These are phyloP conservation scores for Patella caerulea DNA, from an alignment of 2,888 invertebrate species.

Conservation along the genomic window DNA sequence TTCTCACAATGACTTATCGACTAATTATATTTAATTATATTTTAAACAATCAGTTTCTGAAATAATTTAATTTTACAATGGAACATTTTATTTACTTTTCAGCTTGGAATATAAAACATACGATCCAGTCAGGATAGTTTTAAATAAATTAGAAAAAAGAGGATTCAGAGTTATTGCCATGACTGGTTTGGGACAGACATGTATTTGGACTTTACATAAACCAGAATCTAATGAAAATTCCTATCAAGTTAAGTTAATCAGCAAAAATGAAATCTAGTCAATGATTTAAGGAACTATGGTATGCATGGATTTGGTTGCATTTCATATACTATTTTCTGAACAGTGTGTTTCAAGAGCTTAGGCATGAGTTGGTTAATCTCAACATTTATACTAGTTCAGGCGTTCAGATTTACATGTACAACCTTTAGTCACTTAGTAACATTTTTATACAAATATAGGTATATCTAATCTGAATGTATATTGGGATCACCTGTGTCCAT, in stretches of 20 bases:
- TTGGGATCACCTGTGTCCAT: too few relatives aligned
- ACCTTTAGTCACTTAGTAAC: too few relatives aligned
- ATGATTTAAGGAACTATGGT: too few relatives aligned
- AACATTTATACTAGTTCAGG: too few relatives aligned
- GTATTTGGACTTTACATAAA: slow-evolving; percentile 74
- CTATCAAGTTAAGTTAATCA: background rate
- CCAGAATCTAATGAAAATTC: slow-evolving; percentile 23
- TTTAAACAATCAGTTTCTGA: background rate
- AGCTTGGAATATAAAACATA: slow-evolving; percentile 69
- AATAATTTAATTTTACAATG: background rate
- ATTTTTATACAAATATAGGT: too few relatives aligned
- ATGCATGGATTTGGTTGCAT: too few relatives aligned
- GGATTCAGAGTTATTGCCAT: slow-evolving; percentile 72
- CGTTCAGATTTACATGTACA: too few relatives aligned
- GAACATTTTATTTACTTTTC: slow-evolving; percentile 32
- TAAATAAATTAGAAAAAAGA: slow-evolving; percentile 71
- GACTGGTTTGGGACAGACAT: slow-evolving; percentile 74
- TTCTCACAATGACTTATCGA: too few relatives aligned
- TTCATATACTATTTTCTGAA: too few relatives aligned
- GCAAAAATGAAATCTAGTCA: background rate
- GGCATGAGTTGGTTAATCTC: too few relatives aligned
- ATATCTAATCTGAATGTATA: too few relatives aligned
- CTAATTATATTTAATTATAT: background rate
- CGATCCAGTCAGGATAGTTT: slow-evolving; percentile 70
- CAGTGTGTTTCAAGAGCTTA: too few relatives aligned